Evolutionary conservation across 2,888 invertebrate genomes (phyloP).

Genomic region (Cinara cedri): DNA sequence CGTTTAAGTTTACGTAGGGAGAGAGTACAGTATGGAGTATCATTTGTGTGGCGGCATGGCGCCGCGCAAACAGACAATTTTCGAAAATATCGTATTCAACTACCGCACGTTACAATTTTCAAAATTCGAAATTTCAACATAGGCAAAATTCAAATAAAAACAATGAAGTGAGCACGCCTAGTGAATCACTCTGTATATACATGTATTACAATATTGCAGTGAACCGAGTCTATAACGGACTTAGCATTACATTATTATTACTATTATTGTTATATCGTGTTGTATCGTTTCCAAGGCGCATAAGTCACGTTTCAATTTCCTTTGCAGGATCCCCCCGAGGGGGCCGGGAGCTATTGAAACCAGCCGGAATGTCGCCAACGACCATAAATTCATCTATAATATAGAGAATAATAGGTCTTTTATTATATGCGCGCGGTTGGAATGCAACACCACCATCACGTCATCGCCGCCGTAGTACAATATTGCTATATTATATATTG

Average conservation of each 20-base stretch:
- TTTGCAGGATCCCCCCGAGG: neutral
- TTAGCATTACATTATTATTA: too few species aligned
- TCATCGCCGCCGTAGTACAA: conserved; percentile 4
- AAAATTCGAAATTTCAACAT: too few species aligned
- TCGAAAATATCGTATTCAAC: too few species aligned
- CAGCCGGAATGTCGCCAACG: conserved; percentile 26
- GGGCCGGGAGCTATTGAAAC: neutral
- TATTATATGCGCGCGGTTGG: conserved; percentile 9
- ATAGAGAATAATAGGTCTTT: conserved; percentile 21
- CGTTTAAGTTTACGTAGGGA: too few species aligned
- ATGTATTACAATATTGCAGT: too few species aligned
- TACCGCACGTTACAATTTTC: too few species aligned
- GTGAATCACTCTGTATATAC: too few species aligned
- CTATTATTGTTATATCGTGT: neutral
- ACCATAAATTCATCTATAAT: neutral
- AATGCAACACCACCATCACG: conserved; percentile 14
- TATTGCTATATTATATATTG: conserved; percentile 4
- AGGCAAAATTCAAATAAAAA: too few species aligned
- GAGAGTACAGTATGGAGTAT: too few species aligned
- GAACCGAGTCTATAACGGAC: neutral
- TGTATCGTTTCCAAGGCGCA: conserved; percentile 13
- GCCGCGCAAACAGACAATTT: too few species aligned
- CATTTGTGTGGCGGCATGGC: too few species aligned
- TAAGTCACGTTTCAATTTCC: conserved; percentile 24
- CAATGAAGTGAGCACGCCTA: too few species aligned